Base-by-base conservation (phyloP, 2,113 vertebrate genomes). In the Triplophysa rosa region DNA sequence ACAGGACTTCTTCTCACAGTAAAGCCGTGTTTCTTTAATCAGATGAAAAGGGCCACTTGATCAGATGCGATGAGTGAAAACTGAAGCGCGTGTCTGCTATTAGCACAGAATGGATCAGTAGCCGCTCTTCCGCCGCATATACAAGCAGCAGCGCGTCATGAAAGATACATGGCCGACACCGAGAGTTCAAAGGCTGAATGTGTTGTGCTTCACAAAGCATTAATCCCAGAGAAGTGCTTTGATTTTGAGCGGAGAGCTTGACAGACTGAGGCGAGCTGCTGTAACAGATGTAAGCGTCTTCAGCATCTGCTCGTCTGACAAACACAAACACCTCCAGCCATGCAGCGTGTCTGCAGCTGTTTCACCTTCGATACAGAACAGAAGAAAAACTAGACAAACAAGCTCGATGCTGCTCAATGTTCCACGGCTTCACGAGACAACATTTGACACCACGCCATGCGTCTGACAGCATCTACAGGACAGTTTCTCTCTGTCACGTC, bases 221-320 rank as follows among this genome's bases (percentile, higher is more conserved):
- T 58, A 58, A 21, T 1, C 54, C 19, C 1, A 58, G 54, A n/a
- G 19, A 21, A 21, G n/a, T 21, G 54, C 10, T 58, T 21, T 21
- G 19, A 21, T 52, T 52, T 14, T 16, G 49, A 52, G 49, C 49
- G 3, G 49, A 52, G 3, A 17, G 49, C 19, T 58, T 67, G 71
- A 33, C 80, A 77, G 45, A 56, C 23, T 42, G 61, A 74, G 61
- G 23, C 14, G 59, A 65, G 71, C 58, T 56, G 71, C 40, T 83
- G 78, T 77, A 83, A 82, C 84, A 85, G 72, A 68, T 83, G 81
- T 75, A 86, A 83, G 47, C 24, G 49, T 81, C 79, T 52, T 21
- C 23, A 67, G 74, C 82, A 84, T 84, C 78, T 85, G 83, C 72
- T 82, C 19, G 17, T 23, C 76, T 64, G 83, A 77, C 68, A 79